Evolutionary conservation across 2,888 invertebrate genomes (phyloP), one percentile per base, ranked within the genome.

Genomic region (Ischnus inquisitorius): DNA sequence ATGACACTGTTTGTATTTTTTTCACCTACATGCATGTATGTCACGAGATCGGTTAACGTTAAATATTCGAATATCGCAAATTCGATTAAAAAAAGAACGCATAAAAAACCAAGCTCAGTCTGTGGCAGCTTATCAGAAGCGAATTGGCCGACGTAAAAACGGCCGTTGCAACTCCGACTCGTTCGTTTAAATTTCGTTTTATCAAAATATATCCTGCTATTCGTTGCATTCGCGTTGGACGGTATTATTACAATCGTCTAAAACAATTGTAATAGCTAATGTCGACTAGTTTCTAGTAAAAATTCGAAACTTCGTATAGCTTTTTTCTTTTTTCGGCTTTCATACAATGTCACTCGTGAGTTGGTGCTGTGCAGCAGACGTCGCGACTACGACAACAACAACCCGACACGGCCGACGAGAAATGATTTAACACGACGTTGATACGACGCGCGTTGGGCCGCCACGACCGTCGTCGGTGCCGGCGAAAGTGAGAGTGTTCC

Each of bases 401-500:
- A 60, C 28, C 6, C 22, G 25, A 25, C 60, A 14, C 28, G 51
- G 4, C n/a, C 28, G 60, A 8, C 54, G 22, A 54, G 54, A 54
- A 22, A 22, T 54, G 19, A 60, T n/a, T 60, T 28, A 60, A 28
- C 82, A 62, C 82, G 79, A 77, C 68, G 79, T 71, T 48, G 19
- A 48, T 34, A 72, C 69, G 83, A 74, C 88, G 87, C 88, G 87
- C 84, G 85, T 87, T 88, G 88, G 88, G 89, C 86, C 88, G 89
- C 88, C 88, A 88, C 88, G 89, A 88, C 91, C 90, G 92, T 91
- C 91, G 91, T 91, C 92, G 91, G 88, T 88, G 90, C 91, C 91
- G 90, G 90, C 92, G 92, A 92, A 92, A 92, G 92, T 92, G 92
- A 92, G 92, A 92, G 92, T 93, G 91, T 54, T 89, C 34, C 89